A percentile compares a stretch with the other conserved stretches of the same genome.
These are phyloP conservation scores for Rhinella marina DNA, from an alignment of 2,797 vertebrate species.

Conservation along the genomic window DNA sequence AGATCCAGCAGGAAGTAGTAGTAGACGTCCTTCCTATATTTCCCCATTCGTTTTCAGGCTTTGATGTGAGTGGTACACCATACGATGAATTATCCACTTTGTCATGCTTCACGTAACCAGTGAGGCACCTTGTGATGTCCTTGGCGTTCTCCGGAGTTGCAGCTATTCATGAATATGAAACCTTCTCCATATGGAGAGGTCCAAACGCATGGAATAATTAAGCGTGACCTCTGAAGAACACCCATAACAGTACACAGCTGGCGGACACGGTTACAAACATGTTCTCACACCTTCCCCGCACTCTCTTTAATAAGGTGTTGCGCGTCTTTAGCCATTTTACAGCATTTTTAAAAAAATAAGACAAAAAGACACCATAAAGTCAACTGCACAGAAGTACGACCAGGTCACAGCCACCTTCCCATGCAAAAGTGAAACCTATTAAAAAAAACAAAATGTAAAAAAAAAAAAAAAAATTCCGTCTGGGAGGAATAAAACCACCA, in stretches of 20 bases:
- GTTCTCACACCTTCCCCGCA: background rate
- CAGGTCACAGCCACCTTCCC: background rate
- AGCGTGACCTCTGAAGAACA: background rate
- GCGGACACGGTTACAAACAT: background rate
- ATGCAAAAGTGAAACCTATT: background rate
- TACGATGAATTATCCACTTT: too few relatives aligned
- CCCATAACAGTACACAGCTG: background rate
- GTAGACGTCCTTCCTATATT: too few relatives aligned
- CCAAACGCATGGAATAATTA: too few relatives aligned
- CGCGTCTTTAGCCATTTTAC: background rate
- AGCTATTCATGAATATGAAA: background rate
- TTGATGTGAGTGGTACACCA: too few relatives aligned
- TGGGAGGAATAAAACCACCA: background rate
- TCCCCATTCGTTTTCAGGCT: too few relatives aligned
- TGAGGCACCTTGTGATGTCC: background rate
- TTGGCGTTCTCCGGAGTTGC: background rate
- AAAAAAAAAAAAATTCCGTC: background rate
- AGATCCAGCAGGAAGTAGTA: too few relatives aligned
- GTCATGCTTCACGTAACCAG: too few relatives aligned
- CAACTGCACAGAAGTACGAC: background rate
- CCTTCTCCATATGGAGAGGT: background rate
- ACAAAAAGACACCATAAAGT: conserved; percentile 14
- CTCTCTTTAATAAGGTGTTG: background rate
- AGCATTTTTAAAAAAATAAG: background rate
- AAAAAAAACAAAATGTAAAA: background rate